Base-by-base conservation (phyloP, 2,113 vertebrate genomes). In the Rhabdomys dilectus region DNA sequence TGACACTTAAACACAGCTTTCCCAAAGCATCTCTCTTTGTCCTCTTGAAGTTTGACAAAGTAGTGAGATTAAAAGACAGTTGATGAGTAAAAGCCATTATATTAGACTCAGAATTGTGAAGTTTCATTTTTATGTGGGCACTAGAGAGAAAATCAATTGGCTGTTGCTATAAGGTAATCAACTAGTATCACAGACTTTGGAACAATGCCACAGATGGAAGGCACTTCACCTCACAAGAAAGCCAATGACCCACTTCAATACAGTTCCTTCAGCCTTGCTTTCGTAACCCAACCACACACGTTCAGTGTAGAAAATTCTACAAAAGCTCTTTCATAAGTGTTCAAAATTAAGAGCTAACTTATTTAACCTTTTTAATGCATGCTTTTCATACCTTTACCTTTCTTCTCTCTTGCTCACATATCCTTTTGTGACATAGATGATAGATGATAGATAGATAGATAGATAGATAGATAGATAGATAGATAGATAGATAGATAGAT, bases 41-140 rank as follows among this genome's bases (percentile, higher is more conserved):
- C 11, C 88, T 39, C 73, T 1, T 34, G 56, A 45, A 85, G 72
- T 97, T 82, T 75, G 24, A 85, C 70, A 93, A 85, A 93, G 72
- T 51, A 56, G 58, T 15, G 21, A 80, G 56, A 68, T 68, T 95
- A 45, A 72, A 85, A 85, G 60, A 53, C 34, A 92, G 36, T 64
- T 80, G 31, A 34, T 64, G 5, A 64, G 42, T 34, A 6, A 73
- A 91, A 75, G 34, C 29, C 17, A 66, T 66, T 66, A 68, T 77
- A 75, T 13, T 75, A 60, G 4, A 39, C 56, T 76, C 36, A 86
- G 76, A 91, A 80, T 80, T 73, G 42, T 2, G 29, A 8, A 6
- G 13, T 88, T 70, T 73, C 45, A 22, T 51, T 45, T 53, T 16
- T 42, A 12, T 16, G 13, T 36, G 24, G 9, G 8, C 1, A 78